These are phyloP conservation scores for Gastracanthus pulcherrimus DNA, from an alignment of 2,888 invertebrate genomes.

Conservation along the genomic window DNA sequence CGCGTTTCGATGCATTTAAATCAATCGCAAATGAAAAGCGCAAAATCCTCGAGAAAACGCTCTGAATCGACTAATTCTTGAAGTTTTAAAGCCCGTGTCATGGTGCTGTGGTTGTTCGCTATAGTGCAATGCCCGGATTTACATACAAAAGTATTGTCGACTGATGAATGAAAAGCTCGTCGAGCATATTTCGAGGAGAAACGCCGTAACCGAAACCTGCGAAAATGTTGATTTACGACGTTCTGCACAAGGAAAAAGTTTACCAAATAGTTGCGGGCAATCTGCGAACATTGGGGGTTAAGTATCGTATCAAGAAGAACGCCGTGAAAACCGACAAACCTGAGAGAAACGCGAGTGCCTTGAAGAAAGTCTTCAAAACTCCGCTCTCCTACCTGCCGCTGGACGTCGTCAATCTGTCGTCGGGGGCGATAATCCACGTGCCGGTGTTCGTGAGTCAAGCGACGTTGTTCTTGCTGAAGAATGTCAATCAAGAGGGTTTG, in stretches of 20 bases:
- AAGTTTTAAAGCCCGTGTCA: not conserved
- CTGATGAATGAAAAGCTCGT: slow-evolving; percentile 34
- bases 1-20: not conserved
- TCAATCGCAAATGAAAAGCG: not conserved
- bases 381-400: slow-evolving; percentile 79
- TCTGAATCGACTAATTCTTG: not conserved
- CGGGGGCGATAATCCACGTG: slow-evolving; percentile 85
- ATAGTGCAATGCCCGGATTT: slow-evolving; percentile 28
- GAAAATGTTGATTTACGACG: slow-evolving; percentile 80
- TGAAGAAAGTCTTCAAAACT: slow-evolving; percentile 79
- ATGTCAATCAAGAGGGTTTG: slow-evolving; percentile 88
- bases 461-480: slow-evolving; percentile 83
- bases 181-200: not conserved
- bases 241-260: slow-evolving; percentile 80
- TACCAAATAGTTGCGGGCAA: slow-evolving; percentile 82
- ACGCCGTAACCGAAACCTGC: not conserved
- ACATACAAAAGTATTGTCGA: slow-evolving; percentile 11
- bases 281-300: slow-evolving; percentile 85
- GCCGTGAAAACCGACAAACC: slow-evolving; percentile 75
- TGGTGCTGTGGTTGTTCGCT: not conserved
- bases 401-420: slow-evolving; percentile 82
- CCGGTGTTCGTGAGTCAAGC: slow-evolving; percentile 87
- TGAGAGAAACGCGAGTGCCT: slow-evolving; percentile 66
- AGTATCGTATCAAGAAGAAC: slow-evolving; percentile 85
- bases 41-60: not conserved